These are phyloP conservation scores for Nothura maculosa DNA, from an alignment of 2,797 vertebrate genomes.

Conservation along the genomic window DNA sequence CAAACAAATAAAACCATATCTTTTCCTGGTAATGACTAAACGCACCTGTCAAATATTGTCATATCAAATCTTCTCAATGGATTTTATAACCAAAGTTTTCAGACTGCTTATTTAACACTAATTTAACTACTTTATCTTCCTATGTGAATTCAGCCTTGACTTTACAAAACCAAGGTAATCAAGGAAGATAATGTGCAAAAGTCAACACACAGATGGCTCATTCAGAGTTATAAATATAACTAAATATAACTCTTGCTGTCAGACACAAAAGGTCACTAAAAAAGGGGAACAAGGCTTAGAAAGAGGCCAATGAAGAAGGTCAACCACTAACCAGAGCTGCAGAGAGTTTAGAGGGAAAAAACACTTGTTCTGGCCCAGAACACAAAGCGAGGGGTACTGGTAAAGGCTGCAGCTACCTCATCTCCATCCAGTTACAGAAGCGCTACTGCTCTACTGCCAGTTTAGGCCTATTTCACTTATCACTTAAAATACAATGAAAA, in stretches of 20 bases:
- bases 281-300: neutral
- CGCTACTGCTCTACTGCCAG: neutral
- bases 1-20: neutral
- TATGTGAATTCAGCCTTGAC: neutral
- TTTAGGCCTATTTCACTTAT: neutral
- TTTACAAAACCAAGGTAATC: neutral
- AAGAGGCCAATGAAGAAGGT: neutral
- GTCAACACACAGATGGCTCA: neutral
- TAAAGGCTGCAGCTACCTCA: conserved; percentile 3
- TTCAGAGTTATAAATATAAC: neutral
- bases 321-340: neutral
- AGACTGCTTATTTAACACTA: neutral
- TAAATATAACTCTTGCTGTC: neutral
- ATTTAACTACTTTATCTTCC: neutral
- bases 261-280: neutral
- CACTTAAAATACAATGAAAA: neutral
- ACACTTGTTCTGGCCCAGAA: neutral
- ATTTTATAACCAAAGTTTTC: neutral
- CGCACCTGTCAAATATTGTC: neutral
- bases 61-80: neutral
- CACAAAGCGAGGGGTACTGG: neutral
- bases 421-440: neutral
- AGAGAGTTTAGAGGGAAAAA: neutral
- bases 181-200: neutral
- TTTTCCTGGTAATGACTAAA: neutral